Conservation (phyloP, 2,888 invertebrate genomes). For the Mantis religiosa region DNA sequence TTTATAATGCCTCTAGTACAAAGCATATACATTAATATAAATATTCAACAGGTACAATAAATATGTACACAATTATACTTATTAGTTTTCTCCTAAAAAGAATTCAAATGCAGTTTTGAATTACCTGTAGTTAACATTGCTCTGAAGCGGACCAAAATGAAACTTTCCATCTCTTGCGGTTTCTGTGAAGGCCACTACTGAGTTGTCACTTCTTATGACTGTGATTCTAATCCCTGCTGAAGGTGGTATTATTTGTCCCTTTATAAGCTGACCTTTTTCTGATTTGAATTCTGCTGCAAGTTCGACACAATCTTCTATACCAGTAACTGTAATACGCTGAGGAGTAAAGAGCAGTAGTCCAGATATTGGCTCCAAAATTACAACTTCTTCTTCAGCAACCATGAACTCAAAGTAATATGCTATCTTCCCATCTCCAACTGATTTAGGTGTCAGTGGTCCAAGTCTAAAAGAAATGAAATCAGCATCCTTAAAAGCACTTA, state of each 20-base stretch:
- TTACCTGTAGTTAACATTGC: slow-evolving; percentile 60
- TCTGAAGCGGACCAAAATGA: slow-evolving; percentile 80
- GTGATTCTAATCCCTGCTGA: slow-evolving; percentile 57
- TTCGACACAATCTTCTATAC: slow-evolving; percentile 64
- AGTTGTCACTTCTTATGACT: slow-evolving; percentile 44
- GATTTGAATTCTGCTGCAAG: slow-evolving; percentile 61
- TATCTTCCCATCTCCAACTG: slow-evolving; percentile 32
- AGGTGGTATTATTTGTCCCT: slow-evolving; percentile 60
- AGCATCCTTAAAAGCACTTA: no score
- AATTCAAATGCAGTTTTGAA: neutral
- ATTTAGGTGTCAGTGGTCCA: slow-evolving; percentile 40
- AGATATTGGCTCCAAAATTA: slow-evolving; percentile 64
- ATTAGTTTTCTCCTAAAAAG: neutral
- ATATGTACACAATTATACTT: neutral
- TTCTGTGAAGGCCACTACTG: slow-evolving; percentile 43
- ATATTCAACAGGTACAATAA: no score
- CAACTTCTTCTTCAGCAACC: slow-evolving; percentile 50
- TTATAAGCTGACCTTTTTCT: slow-evolving; percentile 62
- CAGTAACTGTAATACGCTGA: slow-evolving; percentile 55
- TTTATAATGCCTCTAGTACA: no score
- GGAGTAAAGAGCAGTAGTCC: slow-evolving; percentile 68
- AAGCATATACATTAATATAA: no score
- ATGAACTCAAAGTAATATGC: slow-evolving; percentile 45
- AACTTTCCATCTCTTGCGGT: slow-evolving; percentile 73
- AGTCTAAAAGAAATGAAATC: slow-evolving; percentile 31